Evolutionary conservation across 2,888 invertebrate species (phyloP), one percentile per base, ranked within the genome.

Genomic region (Deilephila elpenor): DNA sequence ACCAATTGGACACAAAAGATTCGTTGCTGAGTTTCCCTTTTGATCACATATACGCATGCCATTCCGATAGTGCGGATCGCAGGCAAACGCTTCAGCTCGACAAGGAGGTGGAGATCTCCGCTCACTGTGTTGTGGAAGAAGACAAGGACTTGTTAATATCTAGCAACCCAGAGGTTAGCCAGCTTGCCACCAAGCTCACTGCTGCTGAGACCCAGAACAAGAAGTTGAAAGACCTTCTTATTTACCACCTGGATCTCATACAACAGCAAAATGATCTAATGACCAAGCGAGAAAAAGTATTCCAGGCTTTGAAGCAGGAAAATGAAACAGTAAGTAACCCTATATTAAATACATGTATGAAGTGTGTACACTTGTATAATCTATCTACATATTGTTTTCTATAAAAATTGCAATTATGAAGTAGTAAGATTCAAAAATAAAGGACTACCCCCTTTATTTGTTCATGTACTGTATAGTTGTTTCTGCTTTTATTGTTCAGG

Each of bases 191-290:
- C 80, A 91, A 86, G 81, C 88, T 95, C 83, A 91, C 89, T 83
- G 91, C 86, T 6, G 82, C 89, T 74, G 91, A 90, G 74, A 83
- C 75, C 84, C 96, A 97, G 92, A 96, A 97, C 89, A 96, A 95
- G 87, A 96, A 96, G 83, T 93, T 97, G 72, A 98, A 98, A 91
- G 97, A 97, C 79, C 96, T 98, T 86, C 93, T 98, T 78, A 93
- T 98, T 75, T 95, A 97, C 79, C 98, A 98, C 89, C 94, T 98
- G 83, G 98, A 98, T 90, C 94, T 98, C 77, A 98, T 98, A 87
- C 98, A 98, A 89, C 98, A 98, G 91, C 98, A 98, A 91, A 97
- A 97, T 84, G 98, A 98, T 85, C 96, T 97, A 83, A 95, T 98
- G 78, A 95, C 96, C 79, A 96, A 96, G 81, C 97, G 97, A 90